Base-by-base conservation (phyloP, 1,140 invertebrate species). In the Pseudomyrmex dendroicus region DNA sequence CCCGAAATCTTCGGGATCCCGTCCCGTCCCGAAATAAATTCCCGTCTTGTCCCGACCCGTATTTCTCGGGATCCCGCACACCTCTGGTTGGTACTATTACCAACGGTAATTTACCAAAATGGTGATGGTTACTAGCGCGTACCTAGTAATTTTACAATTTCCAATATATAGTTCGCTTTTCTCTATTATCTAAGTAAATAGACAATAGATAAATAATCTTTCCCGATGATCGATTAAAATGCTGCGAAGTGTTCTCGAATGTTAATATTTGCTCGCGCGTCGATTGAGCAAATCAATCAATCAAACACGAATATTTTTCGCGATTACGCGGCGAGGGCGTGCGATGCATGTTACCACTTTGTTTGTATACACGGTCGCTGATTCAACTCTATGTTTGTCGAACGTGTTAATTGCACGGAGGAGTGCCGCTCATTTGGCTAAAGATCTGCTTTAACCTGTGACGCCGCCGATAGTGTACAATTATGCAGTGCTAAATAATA, bases 241-340 rank as follows among this genome's bases (percentile, higher is more conserved):
- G 10, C 20, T 25, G 10, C 15, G 2, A 2, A 22, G 25, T 7
- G 22, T 15, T 8, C 8, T 54, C n/a, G 20, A 66, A 0, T 4
- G 22, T 57, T 22, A 46, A 48, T 57, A 25, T 67, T 67, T 67
- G 35, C 22, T 57, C 20, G 2, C n/a, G n/a, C 15, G 22, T 44
- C 22, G n/a, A 66, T 67, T 77, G 54, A 68, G 15, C 15, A 17
- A 13, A 35, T 1, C 52, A 68, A 77, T 67, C n/a, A n/a, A n/a
- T n/a, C n/a, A n/a, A n/a, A n/a, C 22, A 22, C 22, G 35, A 78
- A 78, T 78, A 48, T 78, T 78, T 78, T 78, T 56, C 44, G 13
- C 54, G 10, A 35, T 46, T 70, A 70, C 20, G n/a, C 35, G 35
- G 35, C 35, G 35, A 7, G 0, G 12, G 1, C 46, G 17, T 61